phyloP scores from a whole-genome alignment of 2,888 invertebrate species.

The Penaeus monodon region DNA sequence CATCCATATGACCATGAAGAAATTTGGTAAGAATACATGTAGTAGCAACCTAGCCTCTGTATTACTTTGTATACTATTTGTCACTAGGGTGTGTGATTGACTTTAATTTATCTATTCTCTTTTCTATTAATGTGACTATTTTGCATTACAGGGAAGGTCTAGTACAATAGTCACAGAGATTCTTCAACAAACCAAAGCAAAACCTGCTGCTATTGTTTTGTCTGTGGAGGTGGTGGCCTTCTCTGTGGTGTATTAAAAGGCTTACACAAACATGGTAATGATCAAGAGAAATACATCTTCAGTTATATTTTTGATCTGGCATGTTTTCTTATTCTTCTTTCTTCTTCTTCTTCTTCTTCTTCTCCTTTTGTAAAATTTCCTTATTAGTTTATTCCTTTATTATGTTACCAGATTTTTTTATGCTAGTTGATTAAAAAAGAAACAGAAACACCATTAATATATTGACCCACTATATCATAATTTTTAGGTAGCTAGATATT shows the following conservation, averaged over 20 bases:
- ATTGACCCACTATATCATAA: neutral
- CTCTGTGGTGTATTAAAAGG: conserved; percentile 66
- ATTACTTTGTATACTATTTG: neutral
- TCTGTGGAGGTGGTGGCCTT: conserved; percentile 73
- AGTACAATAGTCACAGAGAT: conserved; percentile 70
- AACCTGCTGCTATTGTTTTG: conserved; percentile 71
- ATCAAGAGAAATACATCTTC: neutral
- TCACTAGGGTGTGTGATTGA: neutral
- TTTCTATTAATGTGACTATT: neutral
- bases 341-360: too few relatives aligned
- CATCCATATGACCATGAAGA: conserved; percentile 72
- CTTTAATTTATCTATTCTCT: neutral
- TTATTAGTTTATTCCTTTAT: neutral
- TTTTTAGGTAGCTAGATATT: too few relatives aligned
- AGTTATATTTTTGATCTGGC: too few relatives aligned
- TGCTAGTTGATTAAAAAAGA: neutral
- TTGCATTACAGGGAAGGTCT: conserved; percentile 70
- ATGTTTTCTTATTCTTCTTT: too few relatives aligned
- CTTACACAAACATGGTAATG: conserved; percentile 57
- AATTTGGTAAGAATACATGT: conserved; percentile 69
- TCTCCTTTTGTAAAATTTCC: neutral
- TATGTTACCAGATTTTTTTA: neutral
- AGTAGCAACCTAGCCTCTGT: neutral
- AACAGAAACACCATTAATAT: too few relatives aligned
- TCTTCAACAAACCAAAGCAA: conserved; percentile 67